phyloP scores from a whole-genome alignment of 2,888 invertebrate species.

The Epistrophella euchroma region DNA sequence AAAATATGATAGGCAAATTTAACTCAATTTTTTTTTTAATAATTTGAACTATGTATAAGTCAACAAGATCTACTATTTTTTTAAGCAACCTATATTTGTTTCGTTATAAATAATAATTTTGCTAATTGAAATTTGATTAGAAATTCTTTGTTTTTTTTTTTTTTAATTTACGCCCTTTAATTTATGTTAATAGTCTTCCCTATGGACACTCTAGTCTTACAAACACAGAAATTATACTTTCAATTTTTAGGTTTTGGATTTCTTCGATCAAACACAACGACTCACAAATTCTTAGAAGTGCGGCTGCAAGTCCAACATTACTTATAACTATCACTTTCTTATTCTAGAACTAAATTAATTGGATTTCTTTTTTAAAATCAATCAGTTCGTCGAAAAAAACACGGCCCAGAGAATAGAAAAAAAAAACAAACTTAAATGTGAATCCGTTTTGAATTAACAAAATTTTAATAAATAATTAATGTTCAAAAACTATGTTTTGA shows the following conservation, averaged over 20 bases:
- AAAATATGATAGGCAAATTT: no score
- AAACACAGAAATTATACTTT: slow-evolving; percentile 54
- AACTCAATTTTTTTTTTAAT: no score
- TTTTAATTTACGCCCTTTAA: not conserved
- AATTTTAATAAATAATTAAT: slow-evolving; percentile 10
- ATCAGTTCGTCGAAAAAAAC: not conserved
- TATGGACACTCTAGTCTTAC: slow-evolving; percentile 32
- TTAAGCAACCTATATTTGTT: not conserved
- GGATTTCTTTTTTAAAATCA: not conserved
- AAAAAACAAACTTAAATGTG: slow-evolving; percentile 21
- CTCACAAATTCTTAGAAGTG: slow-evolving; percentile 59
- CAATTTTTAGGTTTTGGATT: slow-evolving; percentile 64
- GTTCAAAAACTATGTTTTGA: not conserved
- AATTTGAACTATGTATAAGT: no score
- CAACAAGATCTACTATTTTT: no score
- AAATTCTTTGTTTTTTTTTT: not conserved
- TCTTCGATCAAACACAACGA: slow-evolving; percentile 69
- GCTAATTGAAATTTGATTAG: not conserved
- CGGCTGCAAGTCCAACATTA: slow-evolving; percentile 16
- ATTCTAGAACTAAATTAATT: not conserved
- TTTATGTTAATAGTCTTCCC: not conserved
- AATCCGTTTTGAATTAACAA: slow-evolving; percentile 2
- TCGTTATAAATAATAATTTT: not conserved
- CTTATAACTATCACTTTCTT: not conserved
- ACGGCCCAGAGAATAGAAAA: not conserved